Percentiles rank a stretch among this genome's conserved stretches.
These are phyloP conservation scores for Sinocyclocheilus anshuiensis DNA, from an alignment of 2,113 vertebrate species.

Conservation along the genomic window DNA sequence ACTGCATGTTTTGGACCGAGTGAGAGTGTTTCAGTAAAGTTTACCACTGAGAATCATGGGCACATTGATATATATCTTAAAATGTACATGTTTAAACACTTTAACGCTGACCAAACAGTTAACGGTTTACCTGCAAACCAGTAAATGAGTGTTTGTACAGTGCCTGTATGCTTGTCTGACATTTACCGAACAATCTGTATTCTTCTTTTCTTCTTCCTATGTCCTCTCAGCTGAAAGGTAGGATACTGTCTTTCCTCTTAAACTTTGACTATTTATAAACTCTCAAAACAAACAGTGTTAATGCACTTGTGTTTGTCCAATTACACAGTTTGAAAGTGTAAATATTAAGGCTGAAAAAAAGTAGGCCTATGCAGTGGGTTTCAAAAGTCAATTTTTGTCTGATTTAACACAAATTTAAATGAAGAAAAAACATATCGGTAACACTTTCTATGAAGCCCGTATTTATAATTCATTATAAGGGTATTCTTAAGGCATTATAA, in stretches of 20 bases:
- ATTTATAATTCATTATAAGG: too few relatives aligned
- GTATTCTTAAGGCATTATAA: too few relatives aligned
- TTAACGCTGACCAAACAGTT: too few relatives aligned
- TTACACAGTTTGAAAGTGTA: background rate
- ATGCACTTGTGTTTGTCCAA: background rate
- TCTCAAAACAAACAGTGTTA: background rate
- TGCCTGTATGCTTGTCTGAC: slow-evolving; percentile 53
- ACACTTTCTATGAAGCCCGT: too few relatives aligned
- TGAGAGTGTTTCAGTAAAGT: background rate
- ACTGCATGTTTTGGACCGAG: slow-evolving; percentile 17
- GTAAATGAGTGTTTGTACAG: slow-evolving; percentile 43
- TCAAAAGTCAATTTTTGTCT: background rate
- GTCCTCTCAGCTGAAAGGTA: slow-evolving; percentile 77
- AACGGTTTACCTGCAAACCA: background rate
- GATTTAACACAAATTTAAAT: background rate
- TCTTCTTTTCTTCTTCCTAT: slow-evolving; percentile 59
- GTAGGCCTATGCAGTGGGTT: background rate
- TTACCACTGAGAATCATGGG: slow-evolving; percentile 9
- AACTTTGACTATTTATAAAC: slow-evolving; percentile 11
- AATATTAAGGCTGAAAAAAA: background rate
- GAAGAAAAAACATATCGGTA: background rate
- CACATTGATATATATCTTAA: background rate
- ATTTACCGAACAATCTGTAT: slow-evolving; percentile 56
- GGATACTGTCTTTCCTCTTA: slow-evolving; percentile 63
- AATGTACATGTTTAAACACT: background rate